phyloP scores from a whole-genome alignment of 64 coral and sea anemone genomes.

The Cladopsammia gracilis region DNA sequence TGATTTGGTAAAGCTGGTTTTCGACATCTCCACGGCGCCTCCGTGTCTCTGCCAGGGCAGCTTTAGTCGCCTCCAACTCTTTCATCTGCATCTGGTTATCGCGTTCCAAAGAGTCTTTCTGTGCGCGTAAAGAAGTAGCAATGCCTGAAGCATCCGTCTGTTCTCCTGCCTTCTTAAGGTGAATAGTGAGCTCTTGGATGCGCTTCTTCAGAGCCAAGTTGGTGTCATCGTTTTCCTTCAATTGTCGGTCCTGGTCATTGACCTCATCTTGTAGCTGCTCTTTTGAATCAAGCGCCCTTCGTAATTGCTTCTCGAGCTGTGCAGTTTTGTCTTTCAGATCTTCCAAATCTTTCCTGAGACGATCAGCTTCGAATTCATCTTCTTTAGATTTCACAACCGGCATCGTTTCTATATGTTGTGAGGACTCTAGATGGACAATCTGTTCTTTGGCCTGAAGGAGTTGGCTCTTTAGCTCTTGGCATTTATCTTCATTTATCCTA shows the following conservation, averaged over 20 bases:
- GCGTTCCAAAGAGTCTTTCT: constrained; percentile 83
- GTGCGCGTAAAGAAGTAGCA: constrained; percentile 76
- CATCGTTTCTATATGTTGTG: constrained; percentile 54
- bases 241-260: constrained; percentile 37
- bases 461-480: constrained; percentile 71
- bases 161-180: constrained; percentile 68
- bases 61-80: constrained; percentile 63
- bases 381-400: constrained; percentile 44
- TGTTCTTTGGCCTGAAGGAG: constrained; percentile 68
- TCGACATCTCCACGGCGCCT: constrained; percentile 74
- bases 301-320: constrained; percentile 79
- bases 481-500: constrained; percentile 80
- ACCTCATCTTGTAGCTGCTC: constrained; percentile 58
- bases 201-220: constrained; percentile 68
- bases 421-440: constrained; percentile 67
- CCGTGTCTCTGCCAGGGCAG: constrained; percentile 38
- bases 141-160: constrained; percentile 88
- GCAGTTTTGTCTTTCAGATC: constrained; percentile 66
- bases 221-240: constrained; percentile 76
- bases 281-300: constrained; percentile 48
- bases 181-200: constrained; percentile 79
- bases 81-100: constrained; percentile 85
- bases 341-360: constrained; percentile 82
- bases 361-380: constrained; percentile 70
- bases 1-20: constrained; percentile 66